Base-by-base conservation (phyloP, 2,888 invertebrate genomes). In the Dynastes maya region DNA sequence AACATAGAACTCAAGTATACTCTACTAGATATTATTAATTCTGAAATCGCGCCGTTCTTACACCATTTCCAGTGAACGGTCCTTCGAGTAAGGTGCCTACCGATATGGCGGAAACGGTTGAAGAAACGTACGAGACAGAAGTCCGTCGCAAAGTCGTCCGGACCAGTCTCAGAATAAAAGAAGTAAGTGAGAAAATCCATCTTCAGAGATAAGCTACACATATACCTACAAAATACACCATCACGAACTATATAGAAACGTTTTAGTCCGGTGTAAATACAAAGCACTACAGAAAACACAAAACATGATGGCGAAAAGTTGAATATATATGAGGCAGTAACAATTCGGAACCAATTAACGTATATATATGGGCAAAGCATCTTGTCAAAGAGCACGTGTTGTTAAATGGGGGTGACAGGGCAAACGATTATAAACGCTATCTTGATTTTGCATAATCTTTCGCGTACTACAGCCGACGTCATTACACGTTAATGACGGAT, bases 91-190 rank as follows among this genome's bases (percentile, higher is more conserved):
- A 92, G 92, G 92, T 92, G 91, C 92, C 78, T 68, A 80, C 76
- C 68, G 82, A 82, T 63, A 93, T 93, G 85, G 92, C 93, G 88
- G 93, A 93, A 89, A 93, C 93, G 89, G 90, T 91, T 84, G 82
- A 80, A 79, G 82, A 83, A 78, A 67, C 71, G 53, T 93, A 92
- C 90, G 93, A 93, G 89, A 92, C 91, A 87, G 92, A 92, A 90
- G 92, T 93, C 90, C 91, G 92, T 88, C 91, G 93, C 88, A 93
- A 93, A 90, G 91, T 92, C 89, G 91, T 93, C 89, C 91, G 92
- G 90, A 93, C 91, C 87, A 93, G 91, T 90, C 91, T 92, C 90
- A 93, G 92, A 91, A 93, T 93, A 89, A 91, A 93, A 91, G 93
- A 93, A 92, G 93, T 93, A 92, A 92, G 92, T 88, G 72, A 76